Percentiles rank a stretch among this genome's conserved stretches.
These are phyloP conservation scores for Platygyra sinensis DNA, from an alignment of 64 coral and sea anemone species.

Conservation along the genomic window DNA sequence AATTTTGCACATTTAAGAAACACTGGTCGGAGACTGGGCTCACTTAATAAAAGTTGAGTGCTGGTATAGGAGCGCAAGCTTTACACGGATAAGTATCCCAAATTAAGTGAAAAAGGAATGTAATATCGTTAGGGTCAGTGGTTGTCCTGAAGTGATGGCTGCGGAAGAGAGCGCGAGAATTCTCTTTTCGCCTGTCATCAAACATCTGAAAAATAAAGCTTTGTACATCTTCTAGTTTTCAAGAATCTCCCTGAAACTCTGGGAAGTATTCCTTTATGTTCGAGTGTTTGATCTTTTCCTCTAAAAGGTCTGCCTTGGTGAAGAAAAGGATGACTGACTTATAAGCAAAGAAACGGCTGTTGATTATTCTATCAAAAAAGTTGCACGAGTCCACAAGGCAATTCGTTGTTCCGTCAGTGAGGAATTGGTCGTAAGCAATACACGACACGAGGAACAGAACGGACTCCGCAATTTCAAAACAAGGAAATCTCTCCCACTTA, in stretches of 20 bases:
- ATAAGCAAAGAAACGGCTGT: conserved; percentile 97
- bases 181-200: conserved; percentile 92
- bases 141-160: conserved; percentile 96
- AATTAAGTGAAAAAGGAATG: too few relatives aligned
- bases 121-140: conserved; percentile 86
- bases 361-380: conserved; percentile 97
- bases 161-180: conserved; percentile 81
- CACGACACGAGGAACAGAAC: conserved; percentile 97
- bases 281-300: conserved; percentile 92
- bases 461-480: too few relatives aligned
- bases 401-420: conserved; percentile 93
- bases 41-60: too few relatives aligned
- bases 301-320: conserved; percentile 94
- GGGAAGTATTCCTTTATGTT: conserved; percentile 96
- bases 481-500: too few relatives aligned
- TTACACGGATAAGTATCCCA: too few relatives aligned
- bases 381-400: conserved; percentile 95
- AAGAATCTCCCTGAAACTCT: conserved; percentile 89
- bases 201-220: conserved; percentile 99
- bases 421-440: conserved; percentile 85
- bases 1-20: too few relatives aligned
- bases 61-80: too few relatives aligned
- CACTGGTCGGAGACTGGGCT: too few relatives aligned
- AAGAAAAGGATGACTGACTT: conserved; percentile 97
- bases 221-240: conserved; percentile 95